Conservation (phyloP, 1,140 invertebrate genomes). For the Drosophila mayri region DNA sequence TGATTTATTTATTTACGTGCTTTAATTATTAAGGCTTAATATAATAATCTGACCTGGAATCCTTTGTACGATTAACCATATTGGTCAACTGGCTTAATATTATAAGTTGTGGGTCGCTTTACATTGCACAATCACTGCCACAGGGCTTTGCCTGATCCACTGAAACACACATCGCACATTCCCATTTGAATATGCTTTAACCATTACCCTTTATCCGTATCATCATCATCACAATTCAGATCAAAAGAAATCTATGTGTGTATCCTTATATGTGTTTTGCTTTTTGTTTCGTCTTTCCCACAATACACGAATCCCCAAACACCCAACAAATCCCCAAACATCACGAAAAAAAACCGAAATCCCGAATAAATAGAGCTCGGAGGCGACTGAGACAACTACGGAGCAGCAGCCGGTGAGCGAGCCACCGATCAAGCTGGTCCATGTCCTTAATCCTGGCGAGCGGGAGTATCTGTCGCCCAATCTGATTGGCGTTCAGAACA, state of each 20-base stretch:
- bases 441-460: constrained; percentile 80
- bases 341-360: constrained; percentile 10
- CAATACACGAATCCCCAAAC: constrained; percentile 27
- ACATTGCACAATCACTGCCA: constrained; percentile 6
- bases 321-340: not conserved
- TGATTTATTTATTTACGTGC: not conserved
- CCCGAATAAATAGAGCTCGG: constrained; percentile 13
- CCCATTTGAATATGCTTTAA: constrained; percentile 30
- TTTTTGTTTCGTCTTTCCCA: constrained; percentile 73
- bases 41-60: not conserved
- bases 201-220: constrained; percentile 14
- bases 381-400: constrained; percentile 18
- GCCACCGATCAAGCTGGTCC: constrained; percentile 74
- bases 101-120: constrained; percentile 12
- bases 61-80: constrained; percentile 12
- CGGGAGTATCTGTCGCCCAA: constrained; percentile 82
- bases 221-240: constrained; percentile 27
- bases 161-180: constrained; percentile 8
- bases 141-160: constrained; percentile 10
- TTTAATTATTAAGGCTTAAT: constrained; percentile 7
- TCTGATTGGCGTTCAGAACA: constrained; percentile 82
- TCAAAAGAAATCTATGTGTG: constrained; percentile 48
- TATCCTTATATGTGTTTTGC: constrained; percentile 78
- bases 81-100: constrained; percentile 12
- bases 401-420: constrained; percentile 61